Base-by-base conservation (phyloP, 2,888 invertebrate species). In the Ecliptopera silaceata region DNA sequence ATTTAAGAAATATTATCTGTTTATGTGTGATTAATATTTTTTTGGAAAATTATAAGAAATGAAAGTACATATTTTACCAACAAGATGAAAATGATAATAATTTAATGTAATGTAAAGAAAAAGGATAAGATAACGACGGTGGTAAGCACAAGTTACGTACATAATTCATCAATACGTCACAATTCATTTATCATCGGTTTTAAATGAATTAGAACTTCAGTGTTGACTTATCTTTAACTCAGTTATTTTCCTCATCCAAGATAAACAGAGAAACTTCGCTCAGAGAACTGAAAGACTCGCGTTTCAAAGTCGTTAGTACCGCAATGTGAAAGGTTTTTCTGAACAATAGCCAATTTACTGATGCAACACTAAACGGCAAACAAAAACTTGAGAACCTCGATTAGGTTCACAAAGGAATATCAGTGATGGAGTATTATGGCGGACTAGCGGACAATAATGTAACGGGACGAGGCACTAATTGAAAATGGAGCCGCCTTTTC, bases 401-500 rank as follows among this genome's bases (percentile, higher is more conserved):
- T 85, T 84, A 79, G 71, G 74, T 80, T 74, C 79, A 87, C 86
- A 87, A 87, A 86, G 88, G 85, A 74, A 78, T 78, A 82, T 83
- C 81, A 84, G 78, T 75, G 76, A 77, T 71, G 69, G 73, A 76
- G 83, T 82, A 84, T 79, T 80, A 84, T n/a, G n/a, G n/a, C n/a
- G n/a, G n/a, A n/a, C 20, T 78, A 77, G 82, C 82, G 78, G 81
- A 89, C 88, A 88, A 86, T 85, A 84, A 74, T 77, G 82, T 89
- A 91, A 90, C 89, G 88, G 88, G 82, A 88, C 83, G 70, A 72
- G 80, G 75, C 72, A 84, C 88, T 88, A 84, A 90, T 89, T 88
- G 83, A 84, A 85, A 85, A 82, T 79, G 73, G 80, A 79, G 78
- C 79, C 72, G 75, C 76, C 74, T 84, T 81, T 86, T 84, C 86